Conservation (phyloP, 2,888 invertebrate species). For the Ormyrus rosae region DNA sequence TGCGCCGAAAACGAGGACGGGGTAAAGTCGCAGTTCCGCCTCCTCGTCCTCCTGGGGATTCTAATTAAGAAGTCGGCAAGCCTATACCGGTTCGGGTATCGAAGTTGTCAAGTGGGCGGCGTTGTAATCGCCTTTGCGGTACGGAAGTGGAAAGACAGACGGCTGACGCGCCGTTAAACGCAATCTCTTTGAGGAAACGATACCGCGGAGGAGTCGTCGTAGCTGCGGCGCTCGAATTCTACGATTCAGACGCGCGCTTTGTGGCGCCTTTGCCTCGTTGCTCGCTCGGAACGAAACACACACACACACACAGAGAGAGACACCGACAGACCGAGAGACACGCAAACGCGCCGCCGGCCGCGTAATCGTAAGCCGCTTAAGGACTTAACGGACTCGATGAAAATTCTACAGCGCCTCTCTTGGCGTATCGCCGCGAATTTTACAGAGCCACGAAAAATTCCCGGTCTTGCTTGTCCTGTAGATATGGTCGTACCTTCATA, state of each 20-base stretch:
- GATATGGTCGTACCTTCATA: neutral
- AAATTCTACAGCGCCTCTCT: constrained; percentile 65
- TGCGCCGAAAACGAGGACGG: too few relatives aligned
- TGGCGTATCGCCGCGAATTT: constrained; percentile 35
- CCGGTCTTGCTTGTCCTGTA: neutral
- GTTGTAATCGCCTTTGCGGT: constrained; percentile 42
- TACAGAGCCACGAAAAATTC: constrained; percentile 24
- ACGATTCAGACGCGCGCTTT: neutral
- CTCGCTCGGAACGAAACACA: neutral
- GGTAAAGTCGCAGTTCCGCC: too few relatives aligned
- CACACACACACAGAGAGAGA: neutral
- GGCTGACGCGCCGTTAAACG: constrained; percentile 6
- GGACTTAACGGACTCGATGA: constrained; percentile 72
- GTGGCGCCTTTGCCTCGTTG: neutral
- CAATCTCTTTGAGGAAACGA: constrained; percentile 51
- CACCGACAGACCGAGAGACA: neutral
- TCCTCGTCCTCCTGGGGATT: too few relatives aligned
- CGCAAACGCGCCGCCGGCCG: neutral
- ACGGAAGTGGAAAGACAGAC: neutral
- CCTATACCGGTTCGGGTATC: too few relatives aligned
- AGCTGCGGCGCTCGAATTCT: neutral
- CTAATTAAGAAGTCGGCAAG: too few relatives aligned
- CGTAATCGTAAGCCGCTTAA: constrained; percentile 71
- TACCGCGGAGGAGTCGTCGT: constrained; percentile 33
- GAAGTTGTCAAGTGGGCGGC: neutral